Evolutionary conservation across 2,113 vertebrate species (phyloP), one percentile per base, ranked within the genome.

Genomic region (Pica pica): DNA sequence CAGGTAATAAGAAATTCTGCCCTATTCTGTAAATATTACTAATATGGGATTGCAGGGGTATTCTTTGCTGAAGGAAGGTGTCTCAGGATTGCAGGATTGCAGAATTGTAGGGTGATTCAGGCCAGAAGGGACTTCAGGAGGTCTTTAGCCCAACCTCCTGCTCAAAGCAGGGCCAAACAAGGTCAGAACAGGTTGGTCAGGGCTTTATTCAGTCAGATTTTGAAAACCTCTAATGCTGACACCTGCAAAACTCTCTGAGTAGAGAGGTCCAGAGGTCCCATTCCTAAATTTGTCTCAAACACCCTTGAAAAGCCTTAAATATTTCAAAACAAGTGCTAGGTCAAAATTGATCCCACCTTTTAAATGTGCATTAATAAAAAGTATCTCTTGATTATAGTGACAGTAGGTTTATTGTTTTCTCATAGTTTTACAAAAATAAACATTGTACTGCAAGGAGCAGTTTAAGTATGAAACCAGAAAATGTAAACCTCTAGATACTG

Each of bases 11-110:
- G 24, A 68, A 18, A 37, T 71, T 78, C 37, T 92, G 24, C 13
- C 41, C n/a, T 61, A 22, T 31, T 79, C 5, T 78, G 16, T 75
- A 67, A 78, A 67, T 44, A 9, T 31, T 71, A 41, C 35, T 44
- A 28, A 5, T 22, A 7, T 11, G 13, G 16, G 6, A 3, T n/a
- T 67, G 22, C 67, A 74, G 39, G 12, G 1, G 0, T 2, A 46
- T 75, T 44, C 52, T 82, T 67, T 75, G 5, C 37, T 76, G 42
- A 22, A 80, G 23, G 46, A 82, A 37, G 31, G 11, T 53, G 13
- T 68, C 2, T 2, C 23, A 37, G 20, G 9, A 30, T 9, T 57
- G 21, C 50, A 37, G 23, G 9, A 30, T 9, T 57, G 21, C 50
- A 93, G 31, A 87, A 61, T 16, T 6, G 0, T 22, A 26, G 28